These are phyloP conservation scores for Cheilosia urbana DNA, from an alignment of 2,888 invertebrate genomes.

Conservation along the genomic window DNA sequence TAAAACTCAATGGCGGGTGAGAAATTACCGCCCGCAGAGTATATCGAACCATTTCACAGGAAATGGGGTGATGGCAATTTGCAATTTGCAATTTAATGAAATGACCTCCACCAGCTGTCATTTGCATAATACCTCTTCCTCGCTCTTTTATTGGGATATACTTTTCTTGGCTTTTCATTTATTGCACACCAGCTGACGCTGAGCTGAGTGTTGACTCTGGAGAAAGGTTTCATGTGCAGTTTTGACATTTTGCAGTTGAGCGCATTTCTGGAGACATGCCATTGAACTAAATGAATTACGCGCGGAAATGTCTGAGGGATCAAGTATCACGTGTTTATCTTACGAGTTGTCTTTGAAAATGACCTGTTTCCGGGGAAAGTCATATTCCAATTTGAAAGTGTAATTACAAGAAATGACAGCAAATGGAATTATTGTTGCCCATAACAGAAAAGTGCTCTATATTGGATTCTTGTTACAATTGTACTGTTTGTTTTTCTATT, in stretches of 20 bases:
- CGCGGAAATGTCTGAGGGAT: background rate
- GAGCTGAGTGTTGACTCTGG: conserved; percentile 6
- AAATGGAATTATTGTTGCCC: no score
- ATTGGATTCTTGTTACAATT: no score
- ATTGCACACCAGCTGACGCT: background rate
- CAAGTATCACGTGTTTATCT: no score
- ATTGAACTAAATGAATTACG: background rate
- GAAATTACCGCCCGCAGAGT: background rate
- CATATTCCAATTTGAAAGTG: no score
- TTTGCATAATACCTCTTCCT: conserved; percentile 72
- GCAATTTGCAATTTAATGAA: conserved; percentile 76
- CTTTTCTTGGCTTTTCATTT: background rate
- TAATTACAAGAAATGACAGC: no score
- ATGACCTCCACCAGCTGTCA: conserved; percentile 70
- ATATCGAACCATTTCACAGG: background rate
- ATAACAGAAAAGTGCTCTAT: no score
- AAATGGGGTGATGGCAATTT: conserved; percentile 68
- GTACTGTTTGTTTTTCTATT: no score
- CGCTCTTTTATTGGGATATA: conserved; percentile 2
- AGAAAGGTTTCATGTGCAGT: conserved; percentile 50
- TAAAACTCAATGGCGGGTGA: conserved; percentile 11
- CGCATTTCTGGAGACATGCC: conserved; percentile 14
- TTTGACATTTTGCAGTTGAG: conserved; percentile 57
- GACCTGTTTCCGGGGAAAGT: no score
- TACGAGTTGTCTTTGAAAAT: no score